Percentiles rank a stretch among this genome's conserved stretches.
Conservation (phyloP, 2,797 vertebrate genomes). For the Siniperca scherzeri region DNA sequence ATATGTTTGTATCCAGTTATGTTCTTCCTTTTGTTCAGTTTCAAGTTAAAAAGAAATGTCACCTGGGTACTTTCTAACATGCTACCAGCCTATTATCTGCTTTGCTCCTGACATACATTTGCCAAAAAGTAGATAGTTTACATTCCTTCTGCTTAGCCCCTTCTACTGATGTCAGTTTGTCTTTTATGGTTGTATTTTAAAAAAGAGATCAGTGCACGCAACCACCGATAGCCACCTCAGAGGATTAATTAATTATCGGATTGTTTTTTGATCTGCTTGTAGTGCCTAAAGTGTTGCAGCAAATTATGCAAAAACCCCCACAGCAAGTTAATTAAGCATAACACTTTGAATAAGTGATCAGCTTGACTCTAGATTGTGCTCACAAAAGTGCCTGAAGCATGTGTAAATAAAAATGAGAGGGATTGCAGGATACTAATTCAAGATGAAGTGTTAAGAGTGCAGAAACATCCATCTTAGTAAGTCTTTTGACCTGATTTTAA, state of each 20-base stretch:
- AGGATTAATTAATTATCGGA: slow-evolving; percentile 68
- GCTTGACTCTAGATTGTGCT: slow-evolving; percentile 55
- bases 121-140: not conserved
- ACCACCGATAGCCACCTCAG: slow-evolving; percentile 52
- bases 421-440: slow-evolving; percentile 6
- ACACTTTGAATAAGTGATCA: slow-evolving; percentile 65
- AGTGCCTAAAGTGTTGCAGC: slow-evolving; percentile 50
- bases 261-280: slow-evolving; percentile 70
- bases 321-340: slow-evolving; percentile 70
- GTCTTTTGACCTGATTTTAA: not conserved
- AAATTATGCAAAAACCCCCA: slow-evolving; percentile 63
- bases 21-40: slow-evolving; percentile 25
- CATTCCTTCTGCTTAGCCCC: not conserved
- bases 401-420: slow-evolving; percentile 64
- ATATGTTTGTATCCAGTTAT: slow-evolving; percentile 31
- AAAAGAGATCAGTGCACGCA: slow-evolving; percentile 33
- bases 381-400: slow-evolving; percentile 45
- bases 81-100: not conserved
- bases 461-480: not conserved
- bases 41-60: slow-evolving; percentile 10
- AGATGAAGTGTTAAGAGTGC: slow-evolving; percentile 1
- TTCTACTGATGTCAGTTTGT: slow-evolving; percentile 27
- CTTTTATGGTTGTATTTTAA: slow-evolving; percentile 4
- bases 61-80: slow-evolving; percentile 8
- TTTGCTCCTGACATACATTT: not conserved